Evolutionary conservation across 37 sponge, comb jelly and placozoan genomes (phyloP).

Genomic region (Agelas oroides): DNA sequence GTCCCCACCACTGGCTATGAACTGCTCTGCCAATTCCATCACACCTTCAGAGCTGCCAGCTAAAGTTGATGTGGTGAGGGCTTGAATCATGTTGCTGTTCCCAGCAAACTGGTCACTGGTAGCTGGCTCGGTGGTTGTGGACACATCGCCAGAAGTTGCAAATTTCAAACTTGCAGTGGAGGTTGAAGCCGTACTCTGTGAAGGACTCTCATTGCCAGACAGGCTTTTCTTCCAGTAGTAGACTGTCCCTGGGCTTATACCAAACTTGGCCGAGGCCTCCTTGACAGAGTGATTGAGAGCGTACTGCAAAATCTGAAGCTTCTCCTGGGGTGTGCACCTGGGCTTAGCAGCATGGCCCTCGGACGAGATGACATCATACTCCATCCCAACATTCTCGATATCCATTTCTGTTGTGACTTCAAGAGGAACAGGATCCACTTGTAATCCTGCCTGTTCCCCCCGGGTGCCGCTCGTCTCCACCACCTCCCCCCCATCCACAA

Average conservation of each 20-base stretch:
- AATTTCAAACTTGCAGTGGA: not conserved
- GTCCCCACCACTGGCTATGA: slow-evolving; percentile 8
- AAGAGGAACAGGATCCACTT: slow-evolving; percentile 24
- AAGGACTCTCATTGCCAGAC: not conserved
- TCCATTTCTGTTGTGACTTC: slow-evolving; percentile 75
- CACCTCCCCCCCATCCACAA: slow-evolving; percentile 75
- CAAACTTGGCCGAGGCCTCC: slow-evolving; percentile 78
- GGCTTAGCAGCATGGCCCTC: slow-evolving; percentile 75
- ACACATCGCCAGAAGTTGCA: not conserved
- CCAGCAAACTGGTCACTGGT: not conserved
- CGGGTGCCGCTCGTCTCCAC: slow-evolving; percentile 5
- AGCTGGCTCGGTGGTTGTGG: not conserved
- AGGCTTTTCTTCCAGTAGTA: slow-evolving; percentile 78
- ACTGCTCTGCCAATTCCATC: not conserved
- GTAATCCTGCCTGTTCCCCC: not conserved
- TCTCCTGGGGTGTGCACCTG: slow-evolving; percentile 77
- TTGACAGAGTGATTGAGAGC: slow-evolving; percentile 78
- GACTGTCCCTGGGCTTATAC: slow-evolving; percentile 70
- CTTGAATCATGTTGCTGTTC: too few relatives aligned
- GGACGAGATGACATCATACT: slow-evolving; percentile 76
- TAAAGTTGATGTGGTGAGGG: too few relatives aligned
- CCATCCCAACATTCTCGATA: slow-evolving; percentile 78
- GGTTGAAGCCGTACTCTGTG: not conserved
- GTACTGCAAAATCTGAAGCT: slow-evolving; percentile 73
- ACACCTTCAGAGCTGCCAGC: too few relatives aligned